A percentile compares a stretch with the other conserved stretches of the same genome.
phyloP scores from a whole-genome alignment of 2,113 vertebrate species.

The Cyprinus carpio region DNA sequence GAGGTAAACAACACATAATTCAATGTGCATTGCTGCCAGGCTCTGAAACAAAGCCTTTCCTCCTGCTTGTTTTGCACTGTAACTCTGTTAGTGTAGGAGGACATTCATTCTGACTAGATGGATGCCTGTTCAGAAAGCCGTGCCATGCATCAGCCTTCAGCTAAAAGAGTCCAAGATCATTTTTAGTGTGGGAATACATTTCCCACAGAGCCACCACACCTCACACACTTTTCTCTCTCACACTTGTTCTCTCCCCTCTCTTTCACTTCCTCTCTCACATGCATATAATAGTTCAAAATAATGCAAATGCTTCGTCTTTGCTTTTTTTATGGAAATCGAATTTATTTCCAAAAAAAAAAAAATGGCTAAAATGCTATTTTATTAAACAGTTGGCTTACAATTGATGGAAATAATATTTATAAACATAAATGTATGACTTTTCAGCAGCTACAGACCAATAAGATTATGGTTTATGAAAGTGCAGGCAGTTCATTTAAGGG shows the following conservation, averaged over 20 bases:
- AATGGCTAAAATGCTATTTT: neutral
- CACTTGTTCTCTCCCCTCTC: no score
- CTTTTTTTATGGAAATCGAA: neutral
- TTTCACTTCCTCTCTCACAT: neutral
- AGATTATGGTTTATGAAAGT: neutral
- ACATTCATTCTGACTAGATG: slow-evolving; percentile 33
- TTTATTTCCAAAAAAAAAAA: neutral
- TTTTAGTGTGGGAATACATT: slow-evolving; percentile 37
- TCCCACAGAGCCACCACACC: slow-evolving; percentile 30
- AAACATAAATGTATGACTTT: neutral
- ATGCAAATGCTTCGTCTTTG: neutral
- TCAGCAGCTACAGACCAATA: neutral
- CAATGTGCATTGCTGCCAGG: slow-evolving; percentile 9
- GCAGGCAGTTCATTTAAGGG: neutral
- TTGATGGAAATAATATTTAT: neutral
- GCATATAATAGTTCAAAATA: neutral
- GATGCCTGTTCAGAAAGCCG: slow-evolving; percentile 16
- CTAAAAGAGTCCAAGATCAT: slow-evolving; percentile 34
- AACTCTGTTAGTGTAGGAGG: slow-evolving; percentile 12
- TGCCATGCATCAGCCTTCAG: slow-evolving; percentile 29
- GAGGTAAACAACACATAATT: slow-evolving; percentile 31
- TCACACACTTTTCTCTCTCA: neutral
- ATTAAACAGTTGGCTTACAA: neutral
- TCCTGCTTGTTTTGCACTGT: slow-evolving; percentile 15
- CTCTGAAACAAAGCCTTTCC: slow-evolving; percentile 31